These are phyloP conservation scores for Oceanites oceanicus DNA, from an alignment of 2,113 vertebrate genomes.

Conservation along the genomic window DNA sequence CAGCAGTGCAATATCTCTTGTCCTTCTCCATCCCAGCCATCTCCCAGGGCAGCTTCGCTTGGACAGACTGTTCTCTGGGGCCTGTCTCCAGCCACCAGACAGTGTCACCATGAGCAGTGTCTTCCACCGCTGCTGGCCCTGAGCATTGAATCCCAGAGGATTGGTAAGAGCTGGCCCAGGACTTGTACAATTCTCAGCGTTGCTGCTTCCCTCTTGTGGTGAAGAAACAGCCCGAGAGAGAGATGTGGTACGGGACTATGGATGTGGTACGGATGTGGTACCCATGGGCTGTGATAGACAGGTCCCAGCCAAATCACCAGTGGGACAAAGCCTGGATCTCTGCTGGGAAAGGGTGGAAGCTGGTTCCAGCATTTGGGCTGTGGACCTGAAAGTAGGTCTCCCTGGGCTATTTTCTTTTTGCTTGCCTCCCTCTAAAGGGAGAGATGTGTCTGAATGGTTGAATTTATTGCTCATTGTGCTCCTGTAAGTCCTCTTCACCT, in stretches of 20 bases:
- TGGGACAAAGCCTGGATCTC: background rate
- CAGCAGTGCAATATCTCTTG: background rate
- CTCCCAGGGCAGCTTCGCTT: background rate
- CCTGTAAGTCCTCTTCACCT: background rate
- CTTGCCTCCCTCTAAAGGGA: background rate
- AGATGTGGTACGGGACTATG: accelerated
- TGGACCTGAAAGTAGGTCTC: background rate
- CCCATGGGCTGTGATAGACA: background rate
- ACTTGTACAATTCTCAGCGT: background rate
- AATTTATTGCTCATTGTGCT: background rate
- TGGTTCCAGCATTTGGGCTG: background rate
- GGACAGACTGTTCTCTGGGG: background rate
- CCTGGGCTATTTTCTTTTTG: background rate
- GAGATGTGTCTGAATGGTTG: background rate
- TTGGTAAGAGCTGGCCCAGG: background rate
- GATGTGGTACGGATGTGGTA: background rate
- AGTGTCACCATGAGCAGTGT: background rate
- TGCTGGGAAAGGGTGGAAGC: background rate
- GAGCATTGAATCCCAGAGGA: background rate
- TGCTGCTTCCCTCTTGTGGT: constrained; percentile 27
- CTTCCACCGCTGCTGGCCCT: background rate
- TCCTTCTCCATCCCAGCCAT: background rate
- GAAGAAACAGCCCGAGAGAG: background rate
- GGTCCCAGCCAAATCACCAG: background rate
- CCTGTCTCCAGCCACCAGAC: background rate